A percentile compares a stretch with the other conserved stretches of the same genome.
phyloP scores from a whole-genome alignment of 2,888 invertebrate genomes.

The Aporophyla lueneburgensis region DNA sequence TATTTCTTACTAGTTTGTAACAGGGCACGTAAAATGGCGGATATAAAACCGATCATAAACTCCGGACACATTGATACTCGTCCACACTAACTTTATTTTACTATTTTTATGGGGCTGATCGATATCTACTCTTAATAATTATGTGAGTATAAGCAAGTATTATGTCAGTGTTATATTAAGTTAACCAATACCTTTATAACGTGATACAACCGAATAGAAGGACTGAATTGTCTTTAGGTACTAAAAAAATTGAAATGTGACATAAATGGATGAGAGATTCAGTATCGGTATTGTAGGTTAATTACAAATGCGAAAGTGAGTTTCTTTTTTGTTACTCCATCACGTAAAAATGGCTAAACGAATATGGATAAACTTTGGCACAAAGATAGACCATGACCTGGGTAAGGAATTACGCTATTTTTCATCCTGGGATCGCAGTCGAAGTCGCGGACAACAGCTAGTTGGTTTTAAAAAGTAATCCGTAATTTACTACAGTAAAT shows the following conservation, averaged over 20 bases:
- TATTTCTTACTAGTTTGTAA: conserved; percentile 56
- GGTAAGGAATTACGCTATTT: no score
- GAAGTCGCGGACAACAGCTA: no score
- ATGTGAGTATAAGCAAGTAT: background rate
- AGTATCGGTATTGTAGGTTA: background rate
- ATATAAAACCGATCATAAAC: conserved; percentile 60
- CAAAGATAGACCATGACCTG: no score
- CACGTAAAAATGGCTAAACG: no score
- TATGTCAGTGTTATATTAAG: background rate
- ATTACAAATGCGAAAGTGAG: no score
- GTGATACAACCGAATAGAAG: background rate
- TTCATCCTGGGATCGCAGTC: no score
- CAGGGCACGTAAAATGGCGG: conserved; percentile 45
- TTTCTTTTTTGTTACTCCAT: no score
- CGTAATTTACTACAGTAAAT: background rate
- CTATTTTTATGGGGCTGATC: conserved; percentile 11
- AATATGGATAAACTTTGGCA: no score
- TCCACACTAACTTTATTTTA: conserved; percentile 25
- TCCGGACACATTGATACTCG: conserved; percentile 22
- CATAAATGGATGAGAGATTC: background rate
- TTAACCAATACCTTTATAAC: background rate
- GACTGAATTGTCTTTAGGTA: background rate
- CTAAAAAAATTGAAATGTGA: background rate
- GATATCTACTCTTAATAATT: background rate
- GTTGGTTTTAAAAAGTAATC: background rate